Base-by-base conservation (phyloP, 2,113 vertebrate species). In the Etheostoma spectabile region DNA sequence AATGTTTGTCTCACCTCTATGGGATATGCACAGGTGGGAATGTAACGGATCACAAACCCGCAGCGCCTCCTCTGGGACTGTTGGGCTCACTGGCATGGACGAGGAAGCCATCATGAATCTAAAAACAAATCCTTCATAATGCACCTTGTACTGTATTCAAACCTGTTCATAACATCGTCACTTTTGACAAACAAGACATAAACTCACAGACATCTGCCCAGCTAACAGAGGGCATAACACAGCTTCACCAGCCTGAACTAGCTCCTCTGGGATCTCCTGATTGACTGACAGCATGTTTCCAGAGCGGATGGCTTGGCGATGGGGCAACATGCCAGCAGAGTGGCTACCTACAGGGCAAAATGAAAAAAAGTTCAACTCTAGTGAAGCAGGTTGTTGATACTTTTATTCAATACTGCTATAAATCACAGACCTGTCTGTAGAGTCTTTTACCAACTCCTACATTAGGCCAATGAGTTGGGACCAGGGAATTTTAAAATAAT, bases 141-240 rank as follows among this genome's bases (percentile, higher is more conserved):
- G 62, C 13, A 8, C 3, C 18, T 27, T 53, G 1, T 27, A 51
- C 42, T 49, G 7, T 19, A 18, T 14, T 24, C 7, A 69, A n/a
- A 18, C 6, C 8, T 1, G 2, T n/a, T 67, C 0, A 60, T 27
- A 74, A 12, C 15, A 2, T 0, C 46, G 7, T 16, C 4, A 48
- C 33, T 1, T 30, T 27, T 18, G 7, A 13, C 1, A 45, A 59
- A 45, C 8, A 19, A 21, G 4, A n/a, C 60, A 30, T 14, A 0
- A 27, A 94, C 95, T 94, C 79, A 96, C 95, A 86, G 96, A 96
- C 94, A 96, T 96, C 91, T 96, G 93, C 56, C 95, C 95, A n/a
- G 95, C 95, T 73, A 30, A 65, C 0, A 96, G 93, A 14, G 95
- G 95, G 27, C 95, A 96, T 19, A 95, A 55, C 65, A 95, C 30